Evolutionary conservation across 2,797 vertebrate species (phyloP).

Genomic region (Lacerta viridis): DNA sequence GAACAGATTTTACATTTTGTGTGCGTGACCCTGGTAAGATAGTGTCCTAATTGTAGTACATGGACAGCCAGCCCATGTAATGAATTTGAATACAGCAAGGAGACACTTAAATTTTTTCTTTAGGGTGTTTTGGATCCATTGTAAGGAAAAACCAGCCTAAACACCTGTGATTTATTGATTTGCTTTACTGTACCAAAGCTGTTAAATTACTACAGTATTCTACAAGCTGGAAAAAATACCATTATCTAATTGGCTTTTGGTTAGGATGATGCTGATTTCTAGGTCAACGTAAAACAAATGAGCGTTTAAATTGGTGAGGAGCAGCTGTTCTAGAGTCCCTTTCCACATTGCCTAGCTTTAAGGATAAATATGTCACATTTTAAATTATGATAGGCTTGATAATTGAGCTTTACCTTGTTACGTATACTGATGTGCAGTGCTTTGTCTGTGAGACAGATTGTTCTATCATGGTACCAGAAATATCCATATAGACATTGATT

Average conservation of each 20-base stretch:
- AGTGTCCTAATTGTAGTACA: neutral
- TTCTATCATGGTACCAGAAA: conserved; percentile 48
- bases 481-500: conserved; percentile 57
- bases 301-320: conserved; percentile 77
- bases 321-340: conserved; percentile 75
- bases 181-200: conserved; percentile 64
- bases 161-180: conserved; percentile 70
- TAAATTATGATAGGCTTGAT: conserved; percentile 80
- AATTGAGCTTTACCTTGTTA: conserved; percentile 75
- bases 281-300: conserved; percentile 79
- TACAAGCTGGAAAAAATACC: conserved; percentile 66
- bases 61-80: neutral
- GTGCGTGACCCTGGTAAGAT: no score
- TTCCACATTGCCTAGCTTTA: conserved; percentile 77
- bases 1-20: neutral
- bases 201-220: conserved; percentile 67
- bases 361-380: conserved; percentile 80
- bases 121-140: neutral
- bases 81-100: neutral
- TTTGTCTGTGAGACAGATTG: conserved; percentile 60
- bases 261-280: conserved; percentile 78
- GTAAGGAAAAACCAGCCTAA: conserved; percentile 28
- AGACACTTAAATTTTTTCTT: neutral
- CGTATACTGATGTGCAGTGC: conserved; percentile 59
- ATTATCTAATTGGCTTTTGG: conserved; percentile 80